Conservation (phyloP, 2,113 vertebrate species). For the Myotis yumanensis region DNA sequence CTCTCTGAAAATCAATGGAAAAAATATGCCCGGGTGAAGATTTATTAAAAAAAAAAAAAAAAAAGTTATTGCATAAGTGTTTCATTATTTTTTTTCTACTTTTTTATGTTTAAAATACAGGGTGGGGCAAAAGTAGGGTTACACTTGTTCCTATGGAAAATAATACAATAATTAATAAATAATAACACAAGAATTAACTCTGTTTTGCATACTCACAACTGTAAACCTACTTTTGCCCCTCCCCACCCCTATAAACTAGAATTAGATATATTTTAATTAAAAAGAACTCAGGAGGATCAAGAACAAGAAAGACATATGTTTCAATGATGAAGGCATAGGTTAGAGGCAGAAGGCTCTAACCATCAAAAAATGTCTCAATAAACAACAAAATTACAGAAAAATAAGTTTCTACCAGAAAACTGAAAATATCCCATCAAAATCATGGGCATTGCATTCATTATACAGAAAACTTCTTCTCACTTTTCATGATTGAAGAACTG, state of each 20-base stretch:
- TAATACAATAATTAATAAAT: neutral
- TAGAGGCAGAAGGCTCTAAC: neutral
- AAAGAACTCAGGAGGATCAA: neutral
- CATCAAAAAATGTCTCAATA: neutral
- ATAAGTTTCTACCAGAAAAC: neutral
- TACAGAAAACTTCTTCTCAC: neutral
- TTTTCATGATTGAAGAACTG: neutral
- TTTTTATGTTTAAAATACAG: neutral
- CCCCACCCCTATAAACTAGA: neutral
- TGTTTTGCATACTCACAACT: neutral
- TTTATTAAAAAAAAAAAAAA: no score
- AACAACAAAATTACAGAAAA: neutral
- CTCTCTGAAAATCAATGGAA: no score
- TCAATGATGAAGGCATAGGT: neutral
- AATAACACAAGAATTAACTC: neutral
- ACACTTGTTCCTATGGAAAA: neutral
- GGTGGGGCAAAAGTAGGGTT: neutral
- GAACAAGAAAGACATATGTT: neutral
- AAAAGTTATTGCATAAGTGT: neutral
- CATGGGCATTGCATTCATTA: neutral
- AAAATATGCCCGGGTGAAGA: no score
- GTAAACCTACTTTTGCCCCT: neutral
- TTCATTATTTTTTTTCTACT: neutral
- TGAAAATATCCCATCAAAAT: neutral
- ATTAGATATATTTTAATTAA: neutral